phyloP scores from a whole-genome alignment of 2,888 invertebrate species.

The Aporophyla nigra region DNA sequence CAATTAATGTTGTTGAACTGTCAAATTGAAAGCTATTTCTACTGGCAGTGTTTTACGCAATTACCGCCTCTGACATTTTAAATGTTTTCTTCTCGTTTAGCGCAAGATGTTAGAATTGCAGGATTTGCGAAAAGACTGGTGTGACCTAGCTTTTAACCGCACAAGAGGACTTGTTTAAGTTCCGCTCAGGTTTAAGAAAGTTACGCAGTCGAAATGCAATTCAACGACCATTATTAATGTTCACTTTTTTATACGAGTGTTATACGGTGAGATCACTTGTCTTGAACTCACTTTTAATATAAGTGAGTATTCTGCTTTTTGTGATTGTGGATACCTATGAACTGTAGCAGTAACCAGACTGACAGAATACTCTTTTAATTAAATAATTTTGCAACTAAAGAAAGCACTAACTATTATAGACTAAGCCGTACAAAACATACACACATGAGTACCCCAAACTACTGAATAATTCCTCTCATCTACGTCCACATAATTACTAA shows the following conservation, averaged over 20 bases:
- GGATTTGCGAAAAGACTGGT: neutral
- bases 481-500: constrained; percentile 63
- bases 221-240: too few relatives aligned
- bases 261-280: neutral
- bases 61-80: neutral
- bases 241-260: neutral
- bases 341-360: too few relatives aligned
- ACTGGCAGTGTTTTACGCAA: too few relatives aligned
- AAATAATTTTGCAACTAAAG: neutral
- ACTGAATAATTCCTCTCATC: constrained; percentile 44
- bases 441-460: neutral
- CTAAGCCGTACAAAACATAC: constrained; percentile 27
- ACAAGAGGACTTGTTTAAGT: too few relatives aligned
- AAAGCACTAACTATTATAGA: neutral
- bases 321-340: neutral
- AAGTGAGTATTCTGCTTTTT: neutral
- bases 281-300: neutral
- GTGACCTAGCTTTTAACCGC: neutral
- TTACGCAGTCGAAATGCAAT: neutral
- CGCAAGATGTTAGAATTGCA: neutral
- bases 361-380: neutral
- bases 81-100: neutral
- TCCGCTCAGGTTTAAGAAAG: too few relatives aligned
- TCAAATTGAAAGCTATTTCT: too few relatives aligned
- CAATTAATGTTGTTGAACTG: too few relatives aligned